Conservation (phyloP, 2,888 invertebrate genomes). For the Dynastes tityus region DNA sequence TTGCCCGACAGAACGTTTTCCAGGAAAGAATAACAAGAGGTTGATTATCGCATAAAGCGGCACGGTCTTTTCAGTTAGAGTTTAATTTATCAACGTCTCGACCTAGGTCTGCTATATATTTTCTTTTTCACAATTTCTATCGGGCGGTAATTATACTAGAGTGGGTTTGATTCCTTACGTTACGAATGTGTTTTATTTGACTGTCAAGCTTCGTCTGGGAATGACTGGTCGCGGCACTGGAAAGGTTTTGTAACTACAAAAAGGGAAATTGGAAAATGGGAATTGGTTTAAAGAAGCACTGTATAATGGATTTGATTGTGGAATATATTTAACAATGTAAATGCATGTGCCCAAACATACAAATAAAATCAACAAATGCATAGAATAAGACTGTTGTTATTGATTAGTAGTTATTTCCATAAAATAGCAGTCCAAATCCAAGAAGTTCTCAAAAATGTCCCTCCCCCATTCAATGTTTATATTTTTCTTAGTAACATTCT, state of each 20-base stretch:
- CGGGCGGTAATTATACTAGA: conserved; percentile 4
- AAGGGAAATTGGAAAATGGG: not conserved
- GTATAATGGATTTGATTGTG: no score
- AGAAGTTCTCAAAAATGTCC: no score
- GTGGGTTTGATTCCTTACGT: not conserved
- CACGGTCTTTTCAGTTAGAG: not conserved
- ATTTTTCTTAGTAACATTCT: no score
- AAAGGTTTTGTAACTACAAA: not conserved
- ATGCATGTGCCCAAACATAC: no score
- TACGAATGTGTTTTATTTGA: not conserved
- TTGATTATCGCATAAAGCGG: not conserved
- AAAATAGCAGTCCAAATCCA: no score
- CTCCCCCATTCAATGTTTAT: no score
- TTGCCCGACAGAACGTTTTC: not conserved
- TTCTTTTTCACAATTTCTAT: conserved; percentile 9
- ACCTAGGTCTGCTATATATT: not conserved
- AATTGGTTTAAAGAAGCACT: no score
- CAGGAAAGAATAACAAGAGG: not conserved
- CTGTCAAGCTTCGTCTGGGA: not conserved
- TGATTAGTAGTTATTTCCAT: no score
- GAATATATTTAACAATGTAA: no score
- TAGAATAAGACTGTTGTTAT: no score
- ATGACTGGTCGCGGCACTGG: not conserved
- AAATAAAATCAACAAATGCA: no score
- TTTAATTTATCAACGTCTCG: conserved; percentile 33